Evolutionary conservation across 2,113 vertebrate species (phyloP), one percentile per base, ranked within the genome.

Genomic region (Parus major): DNA sequence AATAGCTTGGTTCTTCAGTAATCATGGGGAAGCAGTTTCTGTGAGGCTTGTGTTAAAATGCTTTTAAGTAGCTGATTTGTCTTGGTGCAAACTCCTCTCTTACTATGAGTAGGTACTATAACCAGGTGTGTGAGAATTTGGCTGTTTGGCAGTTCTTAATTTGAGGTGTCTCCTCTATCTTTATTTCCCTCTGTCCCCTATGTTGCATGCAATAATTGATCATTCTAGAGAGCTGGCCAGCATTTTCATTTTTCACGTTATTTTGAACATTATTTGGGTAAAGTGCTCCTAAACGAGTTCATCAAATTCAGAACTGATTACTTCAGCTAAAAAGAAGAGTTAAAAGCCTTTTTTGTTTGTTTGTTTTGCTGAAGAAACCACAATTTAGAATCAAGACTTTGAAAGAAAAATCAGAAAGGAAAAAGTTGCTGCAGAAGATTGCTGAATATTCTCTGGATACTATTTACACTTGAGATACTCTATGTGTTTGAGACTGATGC

Each of bases 141-240:
- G 3, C 11, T 65, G 11, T 56, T 86, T 15, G 22, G 17, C n/a
- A 78, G 33, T 2, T 76, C 7, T 72, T 71, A 31, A 80, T 81
- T 83, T 77, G 35, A 39, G 35, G 7, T 39, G 15, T 23, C 5
- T 59, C 8, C 5, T 59, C 15, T 47, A 1, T 46, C 10, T n/a
- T 33, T 36, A 21, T 70, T 69, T 7, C 2, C 4, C 2, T 2
- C 4, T 2, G 1, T 10, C 7, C 7, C 1, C 5, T 3, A 2
- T 64, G 9, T 23, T 6, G 2, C 50, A 42, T 64, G 11, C n/a
- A 57, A 60, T 20, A 91, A 49, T 24, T 75, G 42, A 16, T 44
- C 42, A 42, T 33, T 82, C 21, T 69, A 29, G 49, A 61, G 63
- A 57, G 12, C 16, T 76, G n/a, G 24, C 8, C 16, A 36, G 2